phyloP scores from a whole-genome alignment of 1,140 invertebrate genomes.

The Orussus abietinus region DNA sequence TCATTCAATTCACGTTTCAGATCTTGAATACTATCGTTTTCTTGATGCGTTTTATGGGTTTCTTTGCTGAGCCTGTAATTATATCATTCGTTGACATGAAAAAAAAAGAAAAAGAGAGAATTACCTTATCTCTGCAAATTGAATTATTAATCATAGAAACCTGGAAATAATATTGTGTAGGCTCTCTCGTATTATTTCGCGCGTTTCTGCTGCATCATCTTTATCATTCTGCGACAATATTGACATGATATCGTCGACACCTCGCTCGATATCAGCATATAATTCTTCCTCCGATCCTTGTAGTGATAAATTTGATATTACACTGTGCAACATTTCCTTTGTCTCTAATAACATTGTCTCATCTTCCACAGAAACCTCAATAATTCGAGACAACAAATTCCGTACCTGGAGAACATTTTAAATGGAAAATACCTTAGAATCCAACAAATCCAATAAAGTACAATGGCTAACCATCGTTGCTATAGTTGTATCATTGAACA shows the following conservation, averaged over 20 bases:
- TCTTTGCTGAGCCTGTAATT: slow-evolving; percentile 9
- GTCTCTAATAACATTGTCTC: neutral
- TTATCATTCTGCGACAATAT: too few relatives aligned
- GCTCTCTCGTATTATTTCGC: slow-evolving; percentile 14
- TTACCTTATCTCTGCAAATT: too few relatives aligned
- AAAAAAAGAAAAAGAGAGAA: too few relatives aligned
- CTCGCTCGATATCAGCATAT: slow-evolving; percentile 3
- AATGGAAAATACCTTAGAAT: neutral
- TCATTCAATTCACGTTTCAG: slow-evolving; percentile 11
- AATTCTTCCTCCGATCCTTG: neutral
- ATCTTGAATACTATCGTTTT: slow-evolving; percentile 8
- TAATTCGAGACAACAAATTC: slow-evolving; percentile 16
- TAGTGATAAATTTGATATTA: slow-evolving; percentile 4
- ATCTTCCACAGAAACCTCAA: slow-evolving; percentile 7
- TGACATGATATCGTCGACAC: slow-evolving; percentile 2
- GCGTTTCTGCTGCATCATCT: neutral
- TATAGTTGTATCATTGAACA: neutral
- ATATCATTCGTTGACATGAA: neutral
- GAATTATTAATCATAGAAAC: too few relatives aligned
- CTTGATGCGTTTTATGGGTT: too few relatives aligned
- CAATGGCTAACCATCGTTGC: slow-evolving; percentile 4
- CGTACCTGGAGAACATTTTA: slow-evolving; percentile 8
- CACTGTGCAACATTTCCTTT: neutral
- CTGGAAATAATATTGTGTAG: slow-evolving; percentile 14
- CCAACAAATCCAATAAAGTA: too few relatives aligned